Evolutionary conservation across 2,113 vertebrate genomes (phyloP).

Genomic region (Corydoras sp.): DNA sequence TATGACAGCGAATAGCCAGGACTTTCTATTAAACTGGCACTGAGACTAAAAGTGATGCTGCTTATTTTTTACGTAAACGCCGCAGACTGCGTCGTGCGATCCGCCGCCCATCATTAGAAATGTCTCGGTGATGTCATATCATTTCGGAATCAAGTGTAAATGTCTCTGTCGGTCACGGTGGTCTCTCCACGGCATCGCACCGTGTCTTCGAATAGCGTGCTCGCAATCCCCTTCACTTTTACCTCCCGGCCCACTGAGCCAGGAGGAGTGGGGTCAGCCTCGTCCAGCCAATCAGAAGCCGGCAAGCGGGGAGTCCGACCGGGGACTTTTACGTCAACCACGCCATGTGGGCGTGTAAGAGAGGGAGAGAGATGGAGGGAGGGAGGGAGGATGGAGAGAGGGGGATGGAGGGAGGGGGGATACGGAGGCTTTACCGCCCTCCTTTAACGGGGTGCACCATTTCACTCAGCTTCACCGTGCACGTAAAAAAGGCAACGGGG

Average conservation of each 20-base stretch:
- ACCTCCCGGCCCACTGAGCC: constrained; percentile 6
- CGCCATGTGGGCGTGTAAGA: constrained; percentile 72
- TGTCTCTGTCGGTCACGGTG: neutral
- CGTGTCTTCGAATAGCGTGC: constrained; percentile 1
- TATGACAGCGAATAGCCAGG: too few relatives aligned
- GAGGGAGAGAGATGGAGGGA: constrained; percentile 3
- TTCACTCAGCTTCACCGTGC: constrained; percentile 62
- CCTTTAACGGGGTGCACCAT: constrained; percentile 80
- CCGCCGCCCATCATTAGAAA: too few relatives aligned
- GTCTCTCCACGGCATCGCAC: neutral
- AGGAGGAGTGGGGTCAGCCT: constrained; percentile 30
- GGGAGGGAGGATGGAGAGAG: constrained; percentile 36
- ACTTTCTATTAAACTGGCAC: too few relatives aligned
- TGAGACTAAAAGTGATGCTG: too few relatives aligned
- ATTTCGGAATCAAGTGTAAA: neutral
- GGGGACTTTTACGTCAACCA: constrained; percentile 78
- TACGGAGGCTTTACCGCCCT: constrained; percentile 60
- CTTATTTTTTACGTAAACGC: too few relatives aligned
- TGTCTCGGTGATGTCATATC: too few relatives aligned
- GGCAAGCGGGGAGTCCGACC: constrained; percentile 59
- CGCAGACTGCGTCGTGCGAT: too few relatives aligned
- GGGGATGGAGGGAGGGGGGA: constrained; percentile 34
- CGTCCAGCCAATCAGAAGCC: constrained; percentile 60
- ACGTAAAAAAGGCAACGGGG: constrained; percentile 51
- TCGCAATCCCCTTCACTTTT: constrained; percentile 24